These are phyloP conservation scores for Geotrypetes seraphini DNA, from an alignment of 2,797 vertebrate species.

Conservation along the genomic window DNA sequence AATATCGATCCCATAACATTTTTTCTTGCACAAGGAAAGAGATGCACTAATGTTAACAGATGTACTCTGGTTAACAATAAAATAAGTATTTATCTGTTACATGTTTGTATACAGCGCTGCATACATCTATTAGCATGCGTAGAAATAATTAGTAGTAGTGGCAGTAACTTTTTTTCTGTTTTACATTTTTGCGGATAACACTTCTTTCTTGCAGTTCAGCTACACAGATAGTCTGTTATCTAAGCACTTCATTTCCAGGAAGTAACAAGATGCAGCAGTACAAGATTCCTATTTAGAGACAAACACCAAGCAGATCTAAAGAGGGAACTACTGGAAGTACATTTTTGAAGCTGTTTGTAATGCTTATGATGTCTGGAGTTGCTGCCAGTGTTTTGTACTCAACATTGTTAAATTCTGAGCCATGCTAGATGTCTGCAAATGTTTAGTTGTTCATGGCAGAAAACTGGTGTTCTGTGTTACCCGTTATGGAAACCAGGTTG, in stretches of 20 bases:
- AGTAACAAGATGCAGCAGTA: conserved; percentile 38
- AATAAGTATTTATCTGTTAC: too few species aligned
- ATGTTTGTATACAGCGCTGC: too few species aligned
- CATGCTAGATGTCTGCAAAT: conserved; percentile 52
- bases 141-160: too few species aligned
- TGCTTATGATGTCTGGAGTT: conserved; percentile 48
- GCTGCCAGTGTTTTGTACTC: conserved; percentile 52
- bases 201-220: conserved; percentile 3
- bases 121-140: too few species aligned
- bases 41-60: too few species aligned
- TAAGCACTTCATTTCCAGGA: conserved; percentile 39
- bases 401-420: conserved; percentile 46
- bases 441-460: conserved; percentile 40
- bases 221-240: conserved; percentile 29
- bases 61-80: too few species aligned
- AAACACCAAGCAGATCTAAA: conserved; percentile 42
- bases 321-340: conserved; percentile 43
- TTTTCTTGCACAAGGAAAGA: too few species aligned
- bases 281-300: conserved; percentile 49
- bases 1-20: too few species aligned
- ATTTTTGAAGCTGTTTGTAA: conserved; percentile 48
- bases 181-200: neutral
- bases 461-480: conserved; percentile 46
- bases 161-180: too few species aligned
- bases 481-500: conserved; percentile 36